Conservation (phyloP, 2,113 vertebrate genomes). For the Leucosticte australis region DNA sequence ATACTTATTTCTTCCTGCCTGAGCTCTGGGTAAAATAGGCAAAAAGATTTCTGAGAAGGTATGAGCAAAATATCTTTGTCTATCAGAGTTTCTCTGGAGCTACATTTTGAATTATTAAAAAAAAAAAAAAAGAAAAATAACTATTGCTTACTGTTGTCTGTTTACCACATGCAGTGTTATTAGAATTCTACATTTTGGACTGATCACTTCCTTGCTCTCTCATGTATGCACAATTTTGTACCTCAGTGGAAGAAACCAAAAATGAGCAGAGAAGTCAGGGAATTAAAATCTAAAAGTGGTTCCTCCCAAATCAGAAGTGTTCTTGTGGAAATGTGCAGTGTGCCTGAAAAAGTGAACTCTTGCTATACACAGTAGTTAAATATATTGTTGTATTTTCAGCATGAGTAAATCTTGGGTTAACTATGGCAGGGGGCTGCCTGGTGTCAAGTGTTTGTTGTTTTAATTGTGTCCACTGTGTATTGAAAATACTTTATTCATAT, state of each 20-base stretch:
- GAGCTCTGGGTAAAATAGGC: background rate
- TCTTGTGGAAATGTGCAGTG: background rate
- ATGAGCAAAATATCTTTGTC: background rate
- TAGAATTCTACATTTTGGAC: background rate
- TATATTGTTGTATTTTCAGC: background rate
- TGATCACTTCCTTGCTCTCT: background rate
- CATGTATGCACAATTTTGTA: background rate
- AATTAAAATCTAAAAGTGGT: background rate
- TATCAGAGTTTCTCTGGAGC: background rate
- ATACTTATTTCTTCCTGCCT: background rate
- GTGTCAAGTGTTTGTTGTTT: background rate
- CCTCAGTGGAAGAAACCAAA: background rate
- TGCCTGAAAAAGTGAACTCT: background rate
- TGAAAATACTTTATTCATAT: background rate
- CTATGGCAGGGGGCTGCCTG: background rate
- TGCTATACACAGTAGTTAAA: background rate
- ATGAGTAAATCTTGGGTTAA: background rate
- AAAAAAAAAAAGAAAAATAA: background rate
- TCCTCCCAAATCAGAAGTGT: background rate
- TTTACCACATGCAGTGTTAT: background rate
- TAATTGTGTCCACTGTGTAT: slow-evolving; percentile 1
- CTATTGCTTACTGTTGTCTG: background rate
- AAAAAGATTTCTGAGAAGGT: background rate
- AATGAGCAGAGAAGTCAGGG: background rate
- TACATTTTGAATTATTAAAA: background rate